Conservation (phyloP, 2,797 vertebrate genomes). For the Nasua narica region DNA sequence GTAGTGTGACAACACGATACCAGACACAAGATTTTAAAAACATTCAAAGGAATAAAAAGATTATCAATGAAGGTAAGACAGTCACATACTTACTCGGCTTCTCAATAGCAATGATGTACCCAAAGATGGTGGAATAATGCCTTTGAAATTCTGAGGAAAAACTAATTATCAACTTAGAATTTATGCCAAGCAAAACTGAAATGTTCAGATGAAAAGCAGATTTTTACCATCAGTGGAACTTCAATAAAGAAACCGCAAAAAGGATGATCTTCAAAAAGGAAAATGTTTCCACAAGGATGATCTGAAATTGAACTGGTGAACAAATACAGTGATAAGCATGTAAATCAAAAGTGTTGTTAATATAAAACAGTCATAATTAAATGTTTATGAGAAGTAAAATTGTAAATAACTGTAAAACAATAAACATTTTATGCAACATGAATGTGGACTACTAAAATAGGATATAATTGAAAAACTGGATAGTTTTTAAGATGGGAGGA, state of each 20-base stretch:
- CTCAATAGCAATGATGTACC: neutral
- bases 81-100: neutral
- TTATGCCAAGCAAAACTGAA: neutral
- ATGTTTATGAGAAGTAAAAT: slow-evolving; percentile 34
- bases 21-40: slow-evolving; percentile 27
- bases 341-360: slow-evolving; percentile 25
- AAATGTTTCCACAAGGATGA: neutral
- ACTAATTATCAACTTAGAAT: neutral
- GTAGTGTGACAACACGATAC: neutral
- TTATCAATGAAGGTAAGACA: neutral
- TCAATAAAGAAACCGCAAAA: neutral
- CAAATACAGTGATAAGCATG: slow-evolving; percentile 7
- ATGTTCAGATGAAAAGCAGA: neutral
- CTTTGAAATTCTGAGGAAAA: slow-evolving; percentile 2
- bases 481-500: neutral
- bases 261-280: slow-evolving; percentile 8
- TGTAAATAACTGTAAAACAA: slow-evolving; percentile 54
- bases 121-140: neutral
- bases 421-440: slow-evolving; percentile 46
- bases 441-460: slow-evolving; percentile 35
- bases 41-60: neutral
- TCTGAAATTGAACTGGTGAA: slow-evolving; percentile 23
- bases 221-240: neutral
- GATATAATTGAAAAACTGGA: neutral
- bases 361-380: slow-evolving; percentile 1